Evolutionary conservation across 1,140 invertebrate species (phyloP), one percentile per base, ranked within the genome.

Genomic region (Hylaeus volcanicus): DNA sequence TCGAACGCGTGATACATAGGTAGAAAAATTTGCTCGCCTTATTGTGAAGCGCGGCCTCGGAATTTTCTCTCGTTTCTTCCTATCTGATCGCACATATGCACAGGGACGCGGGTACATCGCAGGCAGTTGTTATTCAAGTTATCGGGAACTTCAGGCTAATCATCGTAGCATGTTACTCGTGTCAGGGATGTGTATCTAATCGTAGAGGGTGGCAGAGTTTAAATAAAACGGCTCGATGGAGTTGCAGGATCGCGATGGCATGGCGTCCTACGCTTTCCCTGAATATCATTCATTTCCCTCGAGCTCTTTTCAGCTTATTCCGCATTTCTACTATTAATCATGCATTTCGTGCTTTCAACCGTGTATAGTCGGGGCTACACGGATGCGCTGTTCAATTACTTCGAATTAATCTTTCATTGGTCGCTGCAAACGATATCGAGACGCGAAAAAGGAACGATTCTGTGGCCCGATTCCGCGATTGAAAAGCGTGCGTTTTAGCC

Each of bases 131-230:
- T 41, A 39, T 78, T 26, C 6, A 63, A 39, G 37, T 78, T 71
- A 78, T 78, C 76, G 37, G 76, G 5, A 64, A 45, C 65, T 60
- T 65, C 14, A 11, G 1, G 39, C 66, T 78, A 63, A 78, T 78
- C 76, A 39, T 64, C 26, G 4, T 51, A 12, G 26, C 37, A 15
- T 1, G 39, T 71, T 72, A 56, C 6, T 5, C 45, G 14, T n/a
- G 56, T 45, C 39, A 1, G 43, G 58, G 12, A 0, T 43, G 26
- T 0, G 3, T 58, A 39, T 9, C 12, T 56, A 45, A 14, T 48
- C 37, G 14, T 14, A 51, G 14, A 60, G 26, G 41, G 26, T 53
- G 55, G 56, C 26, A 39, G 1, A 37, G n/a, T 51, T 79, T 56
- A 39, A 72, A 72, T 72, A 72, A 79, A 79, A 61, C 68, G 6